Evolutionary conservation across 2,888 invertebrate species (phyloP).

Genomic region (Athripsodes cinereus): DNA sequence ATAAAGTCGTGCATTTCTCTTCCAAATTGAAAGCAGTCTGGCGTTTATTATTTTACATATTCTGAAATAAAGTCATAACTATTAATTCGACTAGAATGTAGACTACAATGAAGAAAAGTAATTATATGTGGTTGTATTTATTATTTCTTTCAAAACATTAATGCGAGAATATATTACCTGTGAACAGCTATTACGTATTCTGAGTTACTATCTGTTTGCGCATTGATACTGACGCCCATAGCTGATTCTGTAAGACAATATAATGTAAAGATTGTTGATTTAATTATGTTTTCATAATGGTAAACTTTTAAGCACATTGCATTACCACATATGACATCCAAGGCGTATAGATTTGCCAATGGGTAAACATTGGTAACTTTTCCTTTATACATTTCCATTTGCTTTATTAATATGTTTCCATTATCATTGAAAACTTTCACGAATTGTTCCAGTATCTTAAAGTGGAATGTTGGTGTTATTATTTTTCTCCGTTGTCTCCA

Average conservation of each 20-base stretch:
- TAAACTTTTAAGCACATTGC: too few species aligned
- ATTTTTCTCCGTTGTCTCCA: conserved; percentile 43
- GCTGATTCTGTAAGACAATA: conserved; percentile 48
- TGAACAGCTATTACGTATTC: conserved; percentile 48
- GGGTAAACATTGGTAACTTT: conserved; percentile 39
- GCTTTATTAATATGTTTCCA: conserved; percentile 15
- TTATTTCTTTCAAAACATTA: too few species aligned
- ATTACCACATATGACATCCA: conserved; percentile 52
- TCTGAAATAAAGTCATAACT: background rate
- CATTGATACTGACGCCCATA: conserved; percentile 56
- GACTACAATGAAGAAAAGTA: too few species aligned
- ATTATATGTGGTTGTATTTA: too few species aligned
- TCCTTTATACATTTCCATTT: conserved; percentile 10
- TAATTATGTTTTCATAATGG: too few species aligned
- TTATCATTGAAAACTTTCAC: conserved; percentile 34
- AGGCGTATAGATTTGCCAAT: conserved; percentile 41
- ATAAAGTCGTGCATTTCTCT: background rate
- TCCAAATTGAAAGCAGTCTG: background rate
- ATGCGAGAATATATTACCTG: conserved; percentile 11
- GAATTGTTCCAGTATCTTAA: conserved; percentile 40
- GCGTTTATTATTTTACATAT: background rate
- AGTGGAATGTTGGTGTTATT: conserved; percentile 45
- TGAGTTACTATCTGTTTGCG: conserved; percentile 46
- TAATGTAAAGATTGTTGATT: background rate
- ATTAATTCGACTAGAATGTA: too few species aligned